phyloP scores from a whole-genome alignment of 2,888 invertebrate species.

The Drosophila testacea region DNA sequence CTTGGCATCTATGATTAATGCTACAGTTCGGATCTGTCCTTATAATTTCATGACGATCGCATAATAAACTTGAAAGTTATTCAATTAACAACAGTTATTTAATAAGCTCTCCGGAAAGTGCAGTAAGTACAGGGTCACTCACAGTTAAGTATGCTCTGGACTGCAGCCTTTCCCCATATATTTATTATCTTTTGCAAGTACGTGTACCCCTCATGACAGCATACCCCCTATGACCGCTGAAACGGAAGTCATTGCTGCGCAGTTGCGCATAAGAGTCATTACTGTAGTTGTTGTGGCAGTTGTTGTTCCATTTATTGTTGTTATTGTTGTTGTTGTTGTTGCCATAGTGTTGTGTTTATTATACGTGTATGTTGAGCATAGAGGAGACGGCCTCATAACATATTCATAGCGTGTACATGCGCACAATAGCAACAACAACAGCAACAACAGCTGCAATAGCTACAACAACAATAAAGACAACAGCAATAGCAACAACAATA shows the following conservation, averaged over 20 bases:
- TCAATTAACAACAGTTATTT: no score
- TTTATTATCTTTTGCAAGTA: neutral
- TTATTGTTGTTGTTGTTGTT: constrained; percentile 26
- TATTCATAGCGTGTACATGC: constrained; percentile 74
- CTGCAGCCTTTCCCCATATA: no score
- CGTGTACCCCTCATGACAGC: neutral
- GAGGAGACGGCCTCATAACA: constrained; percentile 62
- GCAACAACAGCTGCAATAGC: neutral
- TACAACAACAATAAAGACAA: constrained; percentile 29
- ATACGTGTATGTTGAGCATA: constrained; percentile 53
- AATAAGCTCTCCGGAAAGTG: no score
- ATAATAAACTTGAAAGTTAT: no score
- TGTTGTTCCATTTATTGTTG: constrained; percentile 9
- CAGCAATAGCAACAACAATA: constrained; percentile 1
- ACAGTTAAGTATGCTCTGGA: no score
- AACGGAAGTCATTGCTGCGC: constrained; percentile 74
- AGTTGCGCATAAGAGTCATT: constrained; percentile 66
- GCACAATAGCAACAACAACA: constrained; percentile 44
- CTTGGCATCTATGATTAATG: no score
- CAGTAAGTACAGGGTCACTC: no score
- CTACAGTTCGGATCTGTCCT: no score
- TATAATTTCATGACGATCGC: no score
- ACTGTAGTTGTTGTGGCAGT: constrained; percentile 13
- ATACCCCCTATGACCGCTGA: neutral
- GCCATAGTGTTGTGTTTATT: constrained; percentile 51